Conservation (phyloP, 2,113 vertebrate species). For the Clarias gariepinus region DNA sequence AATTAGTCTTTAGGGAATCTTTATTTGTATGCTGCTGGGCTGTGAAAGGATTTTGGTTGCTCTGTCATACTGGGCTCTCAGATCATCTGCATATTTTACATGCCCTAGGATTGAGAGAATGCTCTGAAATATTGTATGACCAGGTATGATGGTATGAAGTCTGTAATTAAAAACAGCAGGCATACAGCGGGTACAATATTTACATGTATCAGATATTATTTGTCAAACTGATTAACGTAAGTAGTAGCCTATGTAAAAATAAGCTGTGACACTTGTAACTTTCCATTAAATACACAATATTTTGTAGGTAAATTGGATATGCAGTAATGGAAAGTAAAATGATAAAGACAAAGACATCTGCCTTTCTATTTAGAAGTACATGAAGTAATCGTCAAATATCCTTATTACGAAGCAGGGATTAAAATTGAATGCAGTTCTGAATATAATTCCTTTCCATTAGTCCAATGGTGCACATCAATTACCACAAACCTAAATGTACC, state of each 20-base stretch:
- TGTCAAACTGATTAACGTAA: neutral
- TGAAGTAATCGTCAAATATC: neutral
- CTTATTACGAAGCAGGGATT: slow-evolving; percentile 1
- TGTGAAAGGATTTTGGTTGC: too few relatives aligned
- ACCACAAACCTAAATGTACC: slow-evolving; percentile 1
- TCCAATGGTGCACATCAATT: slow-evolving; percentile 21
- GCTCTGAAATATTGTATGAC: neutral
- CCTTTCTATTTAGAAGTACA: neutral
- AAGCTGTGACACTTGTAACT: neutral
- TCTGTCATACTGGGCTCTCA: too few relatives aligned
- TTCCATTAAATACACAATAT: neutral
- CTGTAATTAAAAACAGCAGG: neutral
- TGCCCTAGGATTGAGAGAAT: neutral
- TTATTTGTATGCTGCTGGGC: too few relatives aligned
- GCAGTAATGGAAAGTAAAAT: neutral
- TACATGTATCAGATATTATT: neutral
- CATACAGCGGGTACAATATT: neutral
- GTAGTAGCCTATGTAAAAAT: neutral
- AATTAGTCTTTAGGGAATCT: too few relatives aligned
- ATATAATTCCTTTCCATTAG: slow-evolving; percentile 14
- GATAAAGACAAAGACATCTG: neutral
- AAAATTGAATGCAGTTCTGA: neutral
- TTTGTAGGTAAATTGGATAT: neutral
- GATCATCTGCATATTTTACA: too few relatives aligned
- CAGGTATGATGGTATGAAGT: neutral